These are phyloP conservation scores for Eristalis tenax DNA, from an alignment of 2,888 invertebrate species.

Conservation along the genomic window DNA sequence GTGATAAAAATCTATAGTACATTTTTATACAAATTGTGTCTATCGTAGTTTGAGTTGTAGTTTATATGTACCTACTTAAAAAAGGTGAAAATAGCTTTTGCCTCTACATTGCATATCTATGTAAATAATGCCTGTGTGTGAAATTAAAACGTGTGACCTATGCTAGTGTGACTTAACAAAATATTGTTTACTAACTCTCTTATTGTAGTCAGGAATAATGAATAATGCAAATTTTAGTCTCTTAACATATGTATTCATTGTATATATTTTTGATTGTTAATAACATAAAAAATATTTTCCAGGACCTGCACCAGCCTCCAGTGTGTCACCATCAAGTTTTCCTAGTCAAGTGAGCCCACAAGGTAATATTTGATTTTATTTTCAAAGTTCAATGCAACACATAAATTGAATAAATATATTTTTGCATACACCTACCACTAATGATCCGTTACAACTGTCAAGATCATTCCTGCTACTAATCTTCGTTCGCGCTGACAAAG, in stretches of 20 bases:
- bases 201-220: slow-evolving; percentile 8
- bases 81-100: slow-evolving; percentile 23
- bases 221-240: not conserved
- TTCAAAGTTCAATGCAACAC: too few species aligned
- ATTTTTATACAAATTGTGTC: slow-evolving; percentile 21
- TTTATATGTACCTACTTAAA: not conserved
- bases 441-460: too few species aligned
- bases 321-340: slow-evolving; percentile 75
- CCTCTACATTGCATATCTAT: slow-evolving; percentile 24
- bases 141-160: slow-evolving; percentile 12
- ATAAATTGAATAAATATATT: not conserved
- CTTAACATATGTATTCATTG: not conserved
- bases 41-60: slow-evolving; percentile 42
- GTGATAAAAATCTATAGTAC: not conserved
- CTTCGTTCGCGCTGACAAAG: too few species aligned
- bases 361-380: slow-evolving; percentile 67
- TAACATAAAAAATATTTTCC: slow-evolving; percentile 38
- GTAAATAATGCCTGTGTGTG: slow-evolving; percentile 41
- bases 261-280: not conserved
- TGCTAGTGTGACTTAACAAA: slow-evolving; percentile 34
- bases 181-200: slow-evolving; percentile 32
- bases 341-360: slow-evolving; percentile 76
- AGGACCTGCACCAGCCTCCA: slow-evolving; percentile 74
- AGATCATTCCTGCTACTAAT: too few species aligned
- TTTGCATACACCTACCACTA: not conserved